Base-by-base conservation (phyloP, 2,888 invertebrate species). In the Trisateles emortualis region DNA sequence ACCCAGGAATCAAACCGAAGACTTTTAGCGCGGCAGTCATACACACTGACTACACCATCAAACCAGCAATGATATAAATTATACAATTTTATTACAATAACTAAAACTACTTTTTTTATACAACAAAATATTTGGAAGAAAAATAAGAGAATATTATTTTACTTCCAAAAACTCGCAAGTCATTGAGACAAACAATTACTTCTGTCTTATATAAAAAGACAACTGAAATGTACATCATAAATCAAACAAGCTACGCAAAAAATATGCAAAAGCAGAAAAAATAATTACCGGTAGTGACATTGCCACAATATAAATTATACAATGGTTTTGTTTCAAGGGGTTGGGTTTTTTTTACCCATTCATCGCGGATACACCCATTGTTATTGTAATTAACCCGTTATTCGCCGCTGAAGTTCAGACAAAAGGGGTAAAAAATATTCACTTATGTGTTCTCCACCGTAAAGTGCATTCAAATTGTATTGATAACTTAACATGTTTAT, bases 331-430 rank as follows among this genome's bases (percentile, higher is more conserved):
- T 79, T 79, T 70, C 62, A 68, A 68, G 70, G 64, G 69, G 74
- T 74, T 76, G 66, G 64, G n/a, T n/a, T 72, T 75, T 82, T 76
- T 74, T 74, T 68, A 51, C 64, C 70, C 76, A 78, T 82, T 76
- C 81, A 79, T 73, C 61, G 72, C 69, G 56, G 75, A 74, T 79
- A 76, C 72, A 65, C 61, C 75, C 72, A 85, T 87, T 87, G 86
- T 87, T 81, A 83, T 79, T 83, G 77, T 84, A 85, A 86, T 87
- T 85, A 83, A 83, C 87, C 85, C 81, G 83, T 86, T 86, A 86
- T 77, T 64, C 73, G 68, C 72, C 62, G 65, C 71, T 74, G 61
- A 63, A 68, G 57, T 70, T 61, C 61, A 59, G 11, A 71, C 71
- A 71, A 71, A 68, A 68, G 66, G 59, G 41, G n/a, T 42, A 47